Evolutionary conservation across 2,797 vertebrate species (phyloP).

Genomic region (Eremophila alpestris): DNA sequence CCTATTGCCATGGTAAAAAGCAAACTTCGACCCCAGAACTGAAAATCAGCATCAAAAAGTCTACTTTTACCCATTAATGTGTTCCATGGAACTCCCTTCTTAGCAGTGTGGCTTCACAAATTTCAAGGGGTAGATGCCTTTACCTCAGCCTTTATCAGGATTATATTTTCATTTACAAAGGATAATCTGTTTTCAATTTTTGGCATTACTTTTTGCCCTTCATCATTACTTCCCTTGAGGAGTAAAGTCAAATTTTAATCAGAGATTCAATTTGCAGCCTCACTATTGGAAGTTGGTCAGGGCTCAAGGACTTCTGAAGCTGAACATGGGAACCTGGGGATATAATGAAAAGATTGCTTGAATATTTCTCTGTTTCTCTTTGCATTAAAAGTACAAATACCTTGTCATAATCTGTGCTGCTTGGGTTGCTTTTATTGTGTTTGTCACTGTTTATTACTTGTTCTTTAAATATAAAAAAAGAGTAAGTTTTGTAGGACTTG

Average conservation of each 20-base stretch:
- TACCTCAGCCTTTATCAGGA: neutral
- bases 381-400: neutral
- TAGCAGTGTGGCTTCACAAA: neutral
- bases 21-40: neutral
- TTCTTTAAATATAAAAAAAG: neutral
- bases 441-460: neutral
- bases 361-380: neutral
- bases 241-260: neutral
- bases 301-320: neutral
- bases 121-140: neutral
- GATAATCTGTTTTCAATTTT: neutral
- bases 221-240: neutral
- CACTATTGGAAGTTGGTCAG: neutral
- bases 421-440: neutral
- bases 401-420: neutral
- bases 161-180: neutral
- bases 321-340: neutral
- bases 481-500: neutral
- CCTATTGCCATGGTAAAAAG: neutral
- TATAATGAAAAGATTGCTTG: neutral
- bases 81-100: neutral
- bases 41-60: neutral
- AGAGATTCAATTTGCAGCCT: neutral
- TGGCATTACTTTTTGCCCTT: neutral
- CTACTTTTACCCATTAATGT: neutral